Percentiles rank a stretch among this genome's conserved stretches.
Conservation (phyloP, 2,888 invertebrate genomes). For the Ryuthela nishihirai region DNA sequence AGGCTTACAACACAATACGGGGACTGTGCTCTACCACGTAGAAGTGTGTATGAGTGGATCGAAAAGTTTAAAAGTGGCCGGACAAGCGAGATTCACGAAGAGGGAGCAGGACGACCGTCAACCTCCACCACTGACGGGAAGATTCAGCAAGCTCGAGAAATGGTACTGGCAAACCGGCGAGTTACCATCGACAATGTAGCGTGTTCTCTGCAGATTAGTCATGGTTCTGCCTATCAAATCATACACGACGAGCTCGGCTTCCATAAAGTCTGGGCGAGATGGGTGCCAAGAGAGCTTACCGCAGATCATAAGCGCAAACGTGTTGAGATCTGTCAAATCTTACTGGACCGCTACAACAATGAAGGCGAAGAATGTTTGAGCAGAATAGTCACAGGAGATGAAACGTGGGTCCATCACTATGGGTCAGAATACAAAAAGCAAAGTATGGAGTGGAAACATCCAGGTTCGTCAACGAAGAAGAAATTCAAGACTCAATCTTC, state of each 20-base stretch:
- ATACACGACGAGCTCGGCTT: slow-evolving; percentile 5
- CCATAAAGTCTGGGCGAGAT: not conserved
- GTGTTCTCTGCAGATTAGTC: slow-evolving; percentile 1
- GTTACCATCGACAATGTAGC: not conserved
- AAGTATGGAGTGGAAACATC: slow-evolving; percentile 3
- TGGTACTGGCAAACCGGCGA: no score
- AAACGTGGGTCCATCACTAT: slow-evolving; percentile 9
- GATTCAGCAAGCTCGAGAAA: no score
- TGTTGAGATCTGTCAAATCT: slow-evolving; percentile 1
- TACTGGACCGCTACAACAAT: slow-evolving; percentile 6
- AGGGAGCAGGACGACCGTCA: no score
- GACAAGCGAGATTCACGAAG: no score
- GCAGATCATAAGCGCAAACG: slow-evolving; percentile 2
- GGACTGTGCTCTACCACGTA: no score
- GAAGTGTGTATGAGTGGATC: no score
- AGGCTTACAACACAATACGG: no score
- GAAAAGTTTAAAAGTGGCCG: no score
- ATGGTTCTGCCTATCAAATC: slow-evolving; percentile 10
- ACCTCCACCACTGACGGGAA: no score
- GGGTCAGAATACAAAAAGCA: not conserved
- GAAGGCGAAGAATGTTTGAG: slow-evolving; percentile 10
- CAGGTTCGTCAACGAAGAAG: slow-evolving; percentile 1
- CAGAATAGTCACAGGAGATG: not conserved
- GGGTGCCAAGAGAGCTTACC: not conserved
- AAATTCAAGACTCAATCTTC: slow-evolving; percentile 6